These are phyloP conservation scores for Pasiphila rectangulata DNA, from an alignment of 2,888 invertebrate species.

Conservation along the genomic window DNA sequence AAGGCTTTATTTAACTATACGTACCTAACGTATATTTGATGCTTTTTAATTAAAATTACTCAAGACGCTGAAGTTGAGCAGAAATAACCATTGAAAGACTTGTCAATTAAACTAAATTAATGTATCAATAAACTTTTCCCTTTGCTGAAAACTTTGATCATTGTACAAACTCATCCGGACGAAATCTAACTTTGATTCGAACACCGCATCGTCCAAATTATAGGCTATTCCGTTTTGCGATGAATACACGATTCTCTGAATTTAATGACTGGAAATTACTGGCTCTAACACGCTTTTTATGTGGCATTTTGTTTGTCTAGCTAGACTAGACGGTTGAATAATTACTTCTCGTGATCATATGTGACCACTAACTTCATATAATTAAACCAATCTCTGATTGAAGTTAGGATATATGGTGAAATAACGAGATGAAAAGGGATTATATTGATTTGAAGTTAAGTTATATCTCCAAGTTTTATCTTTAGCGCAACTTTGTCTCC, in stretches of 20 bases:
- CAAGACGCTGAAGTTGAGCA: too few relatives aligned
- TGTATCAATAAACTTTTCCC: background rate
- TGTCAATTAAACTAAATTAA: background rate
- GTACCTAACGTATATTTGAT: too few relatives aligned
- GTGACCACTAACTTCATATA: too few relatives aligned
- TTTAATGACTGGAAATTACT: constrained; percentile 33
- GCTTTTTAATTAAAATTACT: too few relatives aligned
- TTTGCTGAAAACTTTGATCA: constrained; percentile 16
- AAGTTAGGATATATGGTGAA: too few relatives aligned
- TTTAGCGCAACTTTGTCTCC: too few relatives aligned
- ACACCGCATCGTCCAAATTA: constrained; percentile 48
- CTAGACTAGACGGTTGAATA: background rate
- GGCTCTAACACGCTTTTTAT: constrained; percentile 22
- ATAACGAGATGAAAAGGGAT: too few relatives aligned
- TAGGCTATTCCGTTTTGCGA: constrained; percentile 36
- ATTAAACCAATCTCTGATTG: too few relatives aligned
- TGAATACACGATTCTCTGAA: constrained; percentile 35
- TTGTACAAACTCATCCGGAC: constrained; percentile 29
- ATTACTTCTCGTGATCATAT: background rate
- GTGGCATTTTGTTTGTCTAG: constrained; percentile 1
- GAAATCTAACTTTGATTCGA: constrained; percentile 48
- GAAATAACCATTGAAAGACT: background rate
- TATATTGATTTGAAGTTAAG: too few relatives aligned
- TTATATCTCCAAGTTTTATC: too few relatives aligned
- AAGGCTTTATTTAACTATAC: too few relatives aligned